Evolutionary conservation across 92 coral and sea anemone species (phyloP).

Genomic region (Scolanthus callimorphus): DNA sequence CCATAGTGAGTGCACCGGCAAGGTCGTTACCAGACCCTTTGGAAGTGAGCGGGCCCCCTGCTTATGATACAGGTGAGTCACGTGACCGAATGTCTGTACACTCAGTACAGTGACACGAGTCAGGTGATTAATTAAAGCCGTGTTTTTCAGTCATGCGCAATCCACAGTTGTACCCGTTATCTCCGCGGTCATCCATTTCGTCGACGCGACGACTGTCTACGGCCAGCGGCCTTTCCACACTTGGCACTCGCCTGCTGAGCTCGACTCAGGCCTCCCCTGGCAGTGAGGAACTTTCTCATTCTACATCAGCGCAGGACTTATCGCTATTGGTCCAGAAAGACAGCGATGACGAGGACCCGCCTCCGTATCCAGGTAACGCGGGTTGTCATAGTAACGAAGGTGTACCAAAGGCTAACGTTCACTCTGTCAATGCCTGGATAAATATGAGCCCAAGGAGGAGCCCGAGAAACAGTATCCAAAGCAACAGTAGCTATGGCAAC

Average conservation of each 20-base stretch:
- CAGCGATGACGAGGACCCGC: slow-evolving; percentile 54
- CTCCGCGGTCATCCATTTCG: slow-evolving; percentile 40
- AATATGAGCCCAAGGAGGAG: not conserved
- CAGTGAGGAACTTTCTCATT: slow-evolving; percentile 5
- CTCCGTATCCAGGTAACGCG: slow-evolving; percentile 55
- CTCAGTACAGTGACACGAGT: too few species aligned
- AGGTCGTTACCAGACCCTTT: slow-evolving; percentile 34
- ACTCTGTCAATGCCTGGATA: not conserved
- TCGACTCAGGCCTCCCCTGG: not conserved
- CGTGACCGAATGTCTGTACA: too few species aligned
- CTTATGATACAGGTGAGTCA: slow-evolving; percentile 73
- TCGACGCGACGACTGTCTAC: slow-evolving; percentile 14
- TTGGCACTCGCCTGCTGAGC: slow-evolving; percentile 12
- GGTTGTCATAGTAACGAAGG: slow-evolving; percentile 1
- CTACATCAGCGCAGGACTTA: not conserved
- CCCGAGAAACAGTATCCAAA: too few species aligned
- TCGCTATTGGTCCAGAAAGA: slow-evolving; percentile 3
- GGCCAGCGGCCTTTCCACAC: slow-evolving; percentile 13
- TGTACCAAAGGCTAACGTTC: not conserved
- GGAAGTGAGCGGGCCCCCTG: slow-evolving; percentile 68
- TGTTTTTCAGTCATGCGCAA: slow-evolving; percentile 55
- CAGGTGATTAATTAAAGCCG: too few species aligned
- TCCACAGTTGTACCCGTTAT: slow-evolving; percentile 67
- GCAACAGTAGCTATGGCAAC: slow-evolving; percentile 9
- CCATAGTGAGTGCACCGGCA: slow-evolving; percentile 17